These are phyloP conservation scores for Pituophis catenifer DNA, from an alignment of 2,113 vertebrate genomes.

Conservation along the genomic window DNA sequence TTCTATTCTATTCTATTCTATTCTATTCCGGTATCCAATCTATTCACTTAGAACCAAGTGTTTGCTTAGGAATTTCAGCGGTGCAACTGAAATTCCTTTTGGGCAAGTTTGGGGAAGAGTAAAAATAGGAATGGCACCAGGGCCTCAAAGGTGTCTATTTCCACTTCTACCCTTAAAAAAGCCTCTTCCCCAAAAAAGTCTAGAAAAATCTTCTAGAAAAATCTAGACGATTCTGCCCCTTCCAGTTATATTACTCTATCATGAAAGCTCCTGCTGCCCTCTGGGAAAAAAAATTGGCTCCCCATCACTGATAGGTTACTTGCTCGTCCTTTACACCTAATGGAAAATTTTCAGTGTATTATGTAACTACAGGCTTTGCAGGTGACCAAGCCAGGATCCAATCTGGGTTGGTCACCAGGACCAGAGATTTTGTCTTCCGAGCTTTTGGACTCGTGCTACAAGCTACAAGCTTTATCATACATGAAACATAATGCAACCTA, in stretches of 20 bases:
- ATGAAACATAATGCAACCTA: not conserved
- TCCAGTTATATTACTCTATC: not conserved
- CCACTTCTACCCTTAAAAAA: not conserved
- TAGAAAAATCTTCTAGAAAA: not conserved
- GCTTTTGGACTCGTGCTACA: not conserved
- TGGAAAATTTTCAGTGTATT: not conserved
- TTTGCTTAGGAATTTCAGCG: not conserved
- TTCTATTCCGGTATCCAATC: not conserved
- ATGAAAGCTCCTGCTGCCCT: not conserved
- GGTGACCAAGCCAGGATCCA: no score
- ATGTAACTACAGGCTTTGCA: not conserved
- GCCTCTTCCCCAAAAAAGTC: not conserved
- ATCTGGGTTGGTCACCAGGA: no score
- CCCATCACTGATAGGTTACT: not conserved
- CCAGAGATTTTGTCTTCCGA: no score
- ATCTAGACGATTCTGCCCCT: not conserved
- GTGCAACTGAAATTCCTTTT: not conserved
- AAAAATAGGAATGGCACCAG: not conserved
- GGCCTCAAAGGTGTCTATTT: not conserved
- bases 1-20: no score
- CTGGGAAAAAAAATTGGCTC: not conserved
- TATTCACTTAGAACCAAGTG: not conserved
- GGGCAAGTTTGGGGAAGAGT: not conserved
- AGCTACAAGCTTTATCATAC: not conserved
- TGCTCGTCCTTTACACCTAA: not conserved